Percentiles rank a stretch among this genome's conserved stretches.
Conservation (phyloP, 2,113 vertebrate genomes). For the Oryzias woworae region DNA sequence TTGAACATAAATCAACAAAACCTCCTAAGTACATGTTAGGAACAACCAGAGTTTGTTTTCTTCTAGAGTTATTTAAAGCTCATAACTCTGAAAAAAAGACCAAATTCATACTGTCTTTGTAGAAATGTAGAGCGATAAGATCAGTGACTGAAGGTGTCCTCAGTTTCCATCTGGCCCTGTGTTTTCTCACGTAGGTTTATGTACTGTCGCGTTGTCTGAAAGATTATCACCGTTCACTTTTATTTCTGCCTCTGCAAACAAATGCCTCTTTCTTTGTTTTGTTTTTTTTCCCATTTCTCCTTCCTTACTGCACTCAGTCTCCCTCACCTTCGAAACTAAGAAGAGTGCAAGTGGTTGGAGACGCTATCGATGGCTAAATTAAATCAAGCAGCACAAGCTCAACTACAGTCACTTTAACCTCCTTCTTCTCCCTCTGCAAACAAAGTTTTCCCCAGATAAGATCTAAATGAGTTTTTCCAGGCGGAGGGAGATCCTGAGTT, state of each 20-base stretch:
- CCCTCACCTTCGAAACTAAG: constrained; percentile 62
- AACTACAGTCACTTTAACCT: constrained; percentile 62
- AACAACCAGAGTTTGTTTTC: too few species aligned
- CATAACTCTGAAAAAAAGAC: not conserved
- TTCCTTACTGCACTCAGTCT: constrained; percentile 39
- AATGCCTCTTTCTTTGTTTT: constrained; percentile 25
- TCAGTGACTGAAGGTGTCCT: not conserved
- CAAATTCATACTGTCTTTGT: not conserved
- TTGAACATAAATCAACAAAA: too few species aligned
- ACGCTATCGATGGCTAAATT: constrained; percentile 76
- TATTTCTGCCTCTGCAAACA: constrained; percentile 27
- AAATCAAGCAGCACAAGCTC: constrained; percentile 71
- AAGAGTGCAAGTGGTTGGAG: constrained; percentile 68
- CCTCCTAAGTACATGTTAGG: too few species aligned
- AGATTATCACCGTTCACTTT: not conserved
- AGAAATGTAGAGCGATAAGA: not conserved
- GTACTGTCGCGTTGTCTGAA: not conserved
- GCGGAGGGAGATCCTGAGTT: constrained; percentile 63
- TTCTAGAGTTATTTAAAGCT: too few species aligned
- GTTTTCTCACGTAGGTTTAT: not conserved
- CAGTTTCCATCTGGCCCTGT: not conserved
- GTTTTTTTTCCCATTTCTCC: constrained; percentile 23
- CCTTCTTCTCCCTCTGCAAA: constrained; percentile 54
- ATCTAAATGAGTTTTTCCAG: constrained; percentile 83
- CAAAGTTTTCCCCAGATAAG: constrained; percentile 77